phyloP scores from a whole-genome alignment of 2,113 vertebrate species.

The Vidua macroura region DNA sequence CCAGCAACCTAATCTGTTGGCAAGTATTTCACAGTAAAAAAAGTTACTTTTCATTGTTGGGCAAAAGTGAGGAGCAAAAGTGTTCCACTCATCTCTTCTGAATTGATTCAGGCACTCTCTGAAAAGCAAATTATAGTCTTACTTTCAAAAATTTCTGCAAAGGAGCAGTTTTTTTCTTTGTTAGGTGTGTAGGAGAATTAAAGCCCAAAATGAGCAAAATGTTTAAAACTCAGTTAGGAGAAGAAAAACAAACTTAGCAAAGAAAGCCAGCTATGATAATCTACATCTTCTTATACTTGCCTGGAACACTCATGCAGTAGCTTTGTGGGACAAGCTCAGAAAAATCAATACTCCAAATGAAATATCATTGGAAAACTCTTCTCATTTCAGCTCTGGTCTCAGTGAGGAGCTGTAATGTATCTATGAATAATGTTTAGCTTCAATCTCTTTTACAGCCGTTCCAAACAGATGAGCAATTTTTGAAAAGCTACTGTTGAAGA shows the following conservation, averaged over 20 bases:
- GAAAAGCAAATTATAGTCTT: not conserved
- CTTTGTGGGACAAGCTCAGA: not conserved
- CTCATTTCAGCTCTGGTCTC: conserved; percentile 39
- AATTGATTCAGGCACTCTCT: not conserved
- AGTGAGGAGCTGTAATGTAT: conserved; percentile 49
- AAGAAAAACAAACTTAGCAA: not conserved
- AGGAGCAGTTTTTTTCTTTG: not conserved
- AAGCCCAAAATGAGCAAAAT: not conserved
- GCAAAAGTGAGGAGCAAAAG: not conserved
- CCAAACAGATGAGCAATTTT: conserved; percentile 75
- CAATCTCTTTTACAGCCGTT: conserved; percentile 60
- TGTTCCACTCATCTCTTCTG: not conserved
- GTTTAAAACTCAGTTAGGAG: not conserved
- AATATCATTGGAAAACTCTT: conserved; percentile 45
- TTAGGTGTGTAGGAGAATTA: not conserved
- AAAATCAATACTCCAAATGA: conserved; percentile 60
- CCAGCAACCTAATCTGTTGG: not conserved
- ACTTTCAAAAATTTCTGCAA: not conserved
- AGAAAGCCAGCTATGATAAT: not conserved
- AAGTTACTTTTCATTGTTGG: not conserved
- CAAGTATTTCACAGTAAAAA: not conserved
- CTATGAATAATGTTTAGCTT: conserved; percentile 71
- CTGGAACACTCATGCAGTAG: not conserved
- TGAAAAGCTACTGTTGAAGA: conserved; percentile 71
- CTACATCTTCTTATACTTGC: conserved; percentile 21